Conservation (phyloP, 2,113 vertebrate species). For the Tylochromis polylepis region DNA sequence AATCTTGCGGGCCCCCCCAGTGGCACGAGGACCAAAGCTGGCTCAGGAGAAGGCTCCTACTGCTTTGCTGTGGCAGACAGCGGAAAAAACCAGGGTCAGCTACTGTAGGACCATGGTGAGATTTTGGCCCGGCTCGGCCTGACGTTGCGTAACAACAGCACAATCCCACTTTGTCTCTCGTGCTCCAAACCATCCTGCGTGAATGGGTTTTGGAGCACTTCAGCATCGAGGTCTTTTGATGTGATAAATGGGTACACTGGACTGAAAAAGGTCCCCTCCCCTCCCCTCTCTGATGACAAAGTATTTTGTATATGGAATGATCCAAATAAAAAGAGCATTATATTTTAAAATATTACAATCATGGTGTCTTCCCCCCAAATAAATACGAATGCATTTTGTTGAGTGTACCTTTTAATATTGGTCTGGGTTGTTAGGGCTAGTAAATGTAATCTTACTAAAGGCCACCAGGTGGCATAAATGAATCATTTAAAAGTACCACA, state of each 20-base stretch:
- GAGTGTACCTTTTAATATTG: background rate
- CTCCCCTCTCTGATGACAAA: background rate
- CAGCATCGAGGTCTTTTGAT: background rate
- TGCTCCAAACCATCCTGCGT: background rate
- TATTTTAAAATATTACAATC: conserved; percentile 4
- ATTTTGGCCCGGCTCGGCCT: conserved; percentile 7
- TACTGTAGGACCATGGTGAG: conserved; percentile 5
- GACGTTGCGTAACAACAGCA: conserved; percentile 46
- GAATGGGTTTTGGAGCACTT: background rate
- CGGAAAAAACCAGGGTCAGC: conserved; percentile 27
- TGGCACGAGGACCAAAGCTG: conserved; percentile 3
- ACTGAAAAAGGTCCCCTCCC: background rate
- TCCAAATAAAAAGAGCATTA: background rate
- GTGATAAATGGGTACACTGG: conserved; percentile 6
- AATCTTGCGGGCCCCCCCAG: background rate
- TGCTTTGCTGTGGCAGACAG: conserved; percentile 19
- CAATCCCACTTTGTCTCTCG: conserved; percentile 41
- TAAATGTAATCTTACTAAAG: background rate
- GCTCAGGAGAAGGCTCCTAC: conserved; percentile 1
- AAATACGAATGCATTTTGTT: no score
- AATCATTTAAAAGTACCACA: background rate
- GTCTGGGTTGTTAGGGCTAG: background rate
- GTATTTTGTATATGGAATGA: background rate
- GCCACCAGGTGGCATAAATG: conserved; percentile 25
- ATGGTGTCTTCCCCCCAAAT: background rate